Conservation (phyloP, 2,888 invertebrate species). For the Athetis lepigone region DNA sequence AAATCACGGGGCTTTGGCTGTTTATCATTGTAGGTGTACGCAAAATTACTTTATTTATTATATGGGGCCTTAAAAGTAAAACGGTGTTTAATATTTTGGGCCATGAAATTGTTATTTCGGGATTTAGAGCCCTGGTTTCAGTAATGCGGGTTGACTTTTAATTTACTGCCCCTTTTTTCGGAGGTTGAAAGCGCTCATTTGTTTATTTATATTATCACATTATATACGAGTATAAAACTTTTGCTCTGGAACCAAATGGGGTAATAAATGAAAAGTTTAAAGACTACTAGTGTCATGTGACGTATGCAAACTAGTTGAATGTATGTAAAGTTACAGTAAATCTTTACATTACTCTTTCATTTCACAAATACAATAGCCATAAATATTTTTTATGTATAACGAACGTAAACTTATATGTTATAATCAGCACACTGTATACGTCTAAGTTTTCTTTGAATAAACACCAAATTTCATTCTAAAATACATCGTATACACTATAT, state of each 20-base stretch:
- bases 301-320: too few relatives aligned
- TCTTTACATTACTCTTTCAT: too few relatives aligned
- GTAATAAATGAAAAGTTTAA: too few relatives aligned
- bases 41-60: too few relatives aligned
- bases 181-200: background rate
- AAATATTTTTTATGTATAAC: too few relatives aligned
- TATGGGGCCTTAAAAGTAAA: too few relatives aligned
- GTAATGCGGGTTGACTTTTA: background rate
- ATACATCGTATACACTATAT: conserved; percentile 9
- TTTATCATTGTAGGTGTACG: background rate
- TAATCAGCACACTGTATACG: conserved; percentile 1
- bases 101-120: background rate
- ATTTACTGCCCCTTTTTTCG: background rate
- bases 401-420: background rate
- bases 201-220: too few relatives aligned
- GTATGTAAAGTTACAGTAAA: background rate
- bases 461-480: conserved; percentile 14
- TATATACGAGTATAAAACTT: too few relatives aligned
- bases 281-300: too few relatives aligned
- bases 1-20: conserved; percentile 18
- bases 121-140: background rate
- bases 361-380: too few relatives aligned
- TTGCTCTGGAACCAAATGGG: too few relatives aligned
- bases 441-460: conserved; percentile 18
- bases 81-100: background rate